Percentiles rank a stretch among this genome's conserved stretches.
Evolutionary conservation across 1,140 invertebrate species (phyloP).

Genomic region (Aphidius ervi): DNA sequence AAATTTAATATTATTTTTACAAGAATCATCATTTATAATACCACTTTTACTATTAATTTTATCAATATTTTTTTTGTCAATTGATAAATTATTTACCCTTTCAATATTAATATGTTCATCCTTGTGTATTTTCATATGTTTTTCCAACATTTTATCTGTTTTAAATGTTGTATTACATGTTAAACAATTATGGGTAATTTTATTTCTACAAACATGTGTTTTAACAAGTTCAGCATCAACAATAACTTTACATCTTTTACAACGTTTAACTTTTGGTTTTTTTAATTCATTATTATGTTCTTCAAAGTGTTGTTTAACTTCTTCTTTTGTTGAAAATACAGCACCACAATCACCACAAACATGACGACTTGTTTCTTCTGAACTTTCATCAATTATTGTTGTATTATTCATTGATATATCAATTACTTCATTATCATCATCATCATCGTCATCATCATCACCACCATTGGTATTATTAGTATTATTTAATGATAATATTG

Average conservation of each 20-base stretch:
- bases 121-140: conserved; percentile 33
- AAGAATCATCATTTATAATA: too few relatives aligned
- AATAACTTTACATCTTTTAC: conserved; percentile 46
- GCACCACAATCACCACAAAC: conserved; percentile 40
- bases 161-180: conserved; percentile 34
- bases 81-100: background rate
- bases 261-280: conserved; percentile 43
- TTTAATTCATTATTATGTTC: conserved; percentile 29
- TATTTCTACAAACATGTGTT: conserved; percentile 36
- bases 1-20: too few relatives aligned
- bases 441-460: background rate
- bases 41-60: background rate
- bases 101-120: conserved; percentile 5
- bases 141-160: conserved; percentile 31
- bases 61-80: background rate
- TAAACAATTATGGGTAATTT: conserved; percentile 32
- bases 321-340: conserved; percentile 31
- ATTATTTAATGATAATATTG: too few relatives aligned
- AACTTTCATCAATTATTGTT: conserved; percentile 12
- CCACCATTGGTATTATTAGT: background rate
- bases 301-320: conserved; percentile 38
- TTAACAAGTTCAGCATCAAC: conserved; percentile 44
- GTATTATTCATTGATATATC: background rate
- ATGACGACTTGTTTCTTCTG: conserved; percentile 27
- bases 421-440: background rate